Evolutionary conservation across 1,140 invertebrate genomes (phyloP).

Genomic region (Trachymyrmex septentrionalis): DNA sequence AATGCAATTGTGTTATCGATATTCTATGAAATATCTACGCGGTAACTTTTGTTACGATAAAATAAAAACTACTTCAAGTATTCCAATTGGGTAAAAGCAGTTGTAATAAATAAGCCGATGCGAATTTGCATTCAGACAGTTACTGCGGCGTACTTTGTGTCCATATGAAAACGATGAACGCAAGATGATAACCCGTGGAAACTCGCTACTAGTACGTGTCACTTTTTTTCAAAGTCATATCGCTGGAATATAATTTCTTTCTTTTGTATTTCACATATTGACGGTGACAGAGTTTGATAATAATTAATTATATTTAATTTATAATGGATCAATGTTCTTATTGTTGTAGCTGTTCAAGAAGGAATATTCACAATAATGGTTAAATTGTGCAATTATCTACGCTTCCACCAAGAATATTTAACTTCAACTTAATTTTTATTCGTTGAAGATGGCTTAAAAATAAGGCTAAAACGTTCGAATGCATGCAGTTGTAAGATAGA

Average conservation of each 20-base stretch:
- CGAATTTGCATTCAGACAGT: conserved; percentile 54
- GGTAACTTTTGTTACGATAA: conserved; percentile 25
- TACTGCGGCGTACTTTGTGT: conserved; percentile 38
- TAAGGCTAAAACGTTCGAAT: no score
- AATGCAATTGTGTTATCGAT: conserved; percentile 10
- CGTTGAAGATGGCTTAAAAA: no score
- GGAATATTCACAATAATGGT: no score
- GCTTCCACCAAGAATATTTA: no score
- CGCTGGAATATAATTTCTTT: not conserved
- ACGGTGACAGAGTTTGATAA: no score
- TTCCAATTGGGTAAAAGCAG: conserved; percentile 20
- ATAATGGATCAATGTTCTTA: no score
- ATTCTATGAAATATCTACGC: not conserved
- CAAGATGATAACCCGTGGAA: conserved; percentile 17
- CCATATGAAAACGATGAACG: conserved; percentile 16
- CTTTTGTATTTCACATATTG: not conserved
- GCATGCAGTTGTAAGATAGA: no score
- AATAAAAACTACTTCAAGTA: conserved; percentile 12
- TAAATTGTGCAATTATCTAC: no score
- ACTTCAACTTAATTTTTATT: no score
- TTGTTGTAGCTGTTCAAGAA: no score
- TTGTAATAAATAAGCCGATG: conserved; percentile 47
- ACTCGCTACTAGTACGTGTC: conserved; percentile 2
- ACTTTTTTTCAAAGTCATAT: conserved; percentile 25
- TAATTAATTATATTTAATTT: no score